A percentile compares a stretch with the other conserved stretches of the same genome.
These are phyloP conservation scores for Cryptotis parvus DNA, from an alignment of 2,113 vertebrate genomes.

Conservation along the genomic window DNA sequence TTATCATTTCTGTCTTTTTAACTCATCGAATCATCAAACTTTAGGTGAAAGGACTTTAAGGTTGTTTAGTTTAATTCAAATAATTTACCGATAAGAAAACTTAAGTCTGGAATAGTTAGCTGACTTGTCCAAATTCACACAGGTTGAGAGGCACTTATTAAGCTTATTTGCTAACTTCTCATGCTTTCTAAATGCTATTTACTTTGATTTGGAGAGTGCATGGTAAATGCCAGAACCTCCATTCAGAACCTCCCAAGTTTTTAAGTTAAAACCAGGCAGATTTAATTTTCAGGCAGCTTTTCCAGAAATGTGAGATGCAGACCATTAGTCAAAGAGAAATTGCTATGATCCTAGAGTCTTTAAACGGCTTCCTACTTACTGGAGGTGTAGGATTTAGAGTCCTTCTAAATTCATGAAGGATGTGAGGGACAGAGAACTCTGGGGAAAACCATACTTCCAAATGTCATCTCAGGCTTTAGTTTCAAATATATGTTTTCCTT, in stretches of 20 bases:
- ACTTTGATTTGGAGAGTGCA: conserved; percentile 3
- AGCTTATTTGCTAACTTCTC: conserved; percentile 17
- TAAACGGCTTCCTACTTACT: neutral
- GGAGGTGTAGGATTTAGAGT: neutral
- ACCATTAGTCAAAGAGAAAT: neutral
- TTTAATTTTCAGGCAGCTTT: conserved; percentile 38
- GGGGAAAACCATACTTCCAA: conserved; percentile 22
- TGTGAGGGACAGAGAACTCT: neutral
- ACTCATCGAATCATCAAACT: conserved; percentile 66
- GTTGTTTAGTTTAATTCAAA: conserved; percentile 64
- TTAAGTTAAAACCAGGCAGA: neutral
- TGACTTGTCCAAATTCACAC: conserved; percentile 45
- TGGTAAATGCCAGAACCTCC: neutral
- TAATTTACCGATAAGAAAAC: conserved; percentile 65
- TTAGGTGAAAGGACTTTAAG: conserved; percentile 44
- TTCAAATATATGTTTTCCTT: neutral
- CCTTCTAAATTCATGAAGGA: conserved; percentile 8
- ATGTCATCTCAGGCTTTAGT: neutral
- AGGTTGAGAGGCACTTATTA: conserved; percentile 54
- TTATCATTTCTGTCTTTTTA: conserved; percentile 70
- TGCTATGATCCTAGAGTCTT: neutral
- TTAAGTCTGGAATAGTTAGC: conserved; percentile 6
- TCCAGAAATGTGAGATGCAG: conserved; percentile 31
- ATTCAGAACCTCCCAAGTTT: neutral
- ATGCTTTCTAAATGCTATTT: conserved; percentile 36